Evolutionary conservation across 2,113 vertebrate genomes (phyloP).

Genomic region (Mus musculus): GRCm39 chrX:166699501-166700000

Average conservation of each 20-base stretch:
- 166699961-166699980: neutral
- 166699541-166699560: neutral
- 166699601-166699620: neutral
- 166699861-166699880: too few species aligned
- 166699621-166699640: neutral
- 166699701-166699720: neutral
- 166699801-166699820: neutral
- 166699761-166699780: neutral
- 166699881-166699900: neutral
- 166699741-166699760: neutral
- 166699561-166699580: neutral
- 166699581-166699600: neutral
- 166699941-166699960: neutral
- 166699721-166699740: too few species aligned
- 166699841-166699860: neutral
- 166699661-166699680: neutral
- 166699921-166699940: neutral
- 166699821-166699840: neutral
- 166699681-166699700: neutral
- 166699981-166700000: neutral
- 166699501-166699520: neutral
- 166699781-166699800: neutral
- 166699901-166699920: neutral
- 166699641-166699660: neutral
- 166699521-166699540: neutral